These are phyloP conservation scores for Rambutsinella grinnellia DNA, from an alignment of 2,888 invertebrate species.

Conservation along the genomic window DNA sequence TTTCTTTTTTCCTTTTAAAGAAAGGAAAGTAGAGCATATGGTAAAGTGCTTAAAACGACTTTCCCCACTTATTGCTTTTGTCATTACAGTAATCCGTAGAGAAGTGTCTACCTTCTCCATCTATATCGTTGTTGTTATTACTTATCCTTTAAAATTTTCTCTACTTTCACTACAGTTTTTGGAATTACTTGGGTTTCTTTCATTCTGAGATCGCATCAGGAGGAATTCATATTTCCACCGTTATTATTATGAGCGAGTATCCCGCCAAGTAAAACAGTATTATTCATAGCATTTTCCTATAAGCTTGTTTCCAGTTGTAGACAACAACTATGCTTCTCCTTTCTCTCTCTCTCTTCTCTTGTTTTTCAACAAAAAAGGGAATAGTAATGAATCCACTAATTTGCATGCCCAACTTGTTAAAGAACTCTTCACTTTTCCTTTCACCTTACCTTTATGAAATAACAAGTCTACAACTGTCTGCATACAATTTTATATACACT, in stretches of 20 bases:
- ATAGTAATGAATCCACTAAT: slow-evolving; percentile 62
- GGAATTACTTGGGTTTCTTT: too few species aligned
- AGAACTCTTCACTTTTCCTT: slow-evolving; percentile 27
- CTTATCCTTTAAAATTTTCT: neutral
- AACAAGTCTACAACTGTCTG: slow-evolving; percentile 26
- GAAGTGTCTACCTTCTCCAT: neutral
- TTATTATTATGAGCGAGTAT: neutral
- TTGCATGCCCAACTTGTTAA: slow-evolving; percentile 59
- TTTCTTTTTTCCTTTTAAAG: too few species aligned
- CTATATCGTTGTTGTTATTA: neutral
- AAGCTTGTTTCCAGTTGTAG: neutral
- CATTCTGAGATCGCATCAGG: too few species aligned
- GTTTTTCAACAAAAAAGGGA: slow-evolving; percentile 27
- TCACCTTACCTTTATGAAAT: slow-evolving; percentile 1
- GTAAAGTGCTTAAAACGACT: neutral
- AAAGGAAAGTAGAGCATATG: neutral
- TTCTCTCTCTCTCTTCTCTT: too few species aligned
- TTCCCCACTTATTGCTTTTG: neutral
- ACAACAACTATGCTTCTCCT: too few species aligned
- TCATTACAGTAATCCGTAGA: neutral
- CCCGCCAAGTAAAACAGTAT: neutral
- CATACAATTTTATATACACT: neutral
- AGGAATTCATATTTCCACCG: neutral
- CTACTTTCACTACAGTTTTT: neutral
- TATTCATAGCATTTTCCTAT: neutral